Evolutionary conservation across 2,113 vertebrate species (phyloP), one percentile per base, ranked within the genome.

Genomic region (Pitta sordida): DNA sequence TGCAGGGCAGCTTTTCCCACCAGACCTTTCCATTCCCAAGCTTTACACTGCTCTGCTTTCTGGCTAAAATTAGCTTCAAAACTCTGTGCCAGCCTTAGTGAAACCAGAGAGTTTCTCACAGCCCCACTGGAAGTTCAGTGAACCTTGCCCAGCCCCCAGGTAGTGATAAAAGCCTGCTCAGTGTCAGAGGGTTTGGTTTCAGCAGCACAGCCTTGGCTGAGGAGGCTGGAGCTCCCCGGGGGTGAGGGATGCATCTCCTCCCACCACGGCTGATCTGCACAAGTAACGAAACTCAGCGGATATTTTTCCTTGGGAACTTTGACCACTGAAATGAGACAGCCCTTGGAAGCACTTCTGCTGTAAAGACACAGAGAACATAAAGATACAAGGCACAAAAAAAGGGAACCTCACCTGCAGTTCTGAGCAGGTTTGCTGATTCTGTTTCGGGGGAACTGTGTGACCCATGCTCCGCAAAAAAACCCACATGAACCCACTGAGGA

Each of bases 281-380:
- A 0, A 46, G 34, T 21, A 43, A 67, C 5, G 2, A 41, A 73
- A 70, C 44, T 15, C 17, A 1, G 64, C 24, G 24, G 60, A 19
- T 7, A 30, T 13, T 67, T 88, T 55, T 32, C 27, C 48, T 74
- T 2, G 2, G 73, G n/a, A 78, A 19, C 76, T 86, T 70, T 39
- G 62, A 65, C 68, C 55, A 29, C 73, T 2, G 32, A 68, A 39
- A 78, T 8, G 62, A 59, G 58, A 76, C 39, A 41, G 22, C 4
- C 1, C 49, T 18, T 20, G 19, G 68, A 63, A 55, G n/a, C 16
- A 0, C 18, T 80, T 75, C 22, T 81, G 36, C 58, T 41, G 27
- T 0, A 2, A 87, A 30, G 68, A 77, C 34, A 39, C 0, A 0
- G 37, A 22, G 30, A 48, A 36, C 1, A 27, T 5, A 23, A 55